Conservation (phyloP, 2,797 vertebrate species). For the Spinus olivaceus region DNA sequence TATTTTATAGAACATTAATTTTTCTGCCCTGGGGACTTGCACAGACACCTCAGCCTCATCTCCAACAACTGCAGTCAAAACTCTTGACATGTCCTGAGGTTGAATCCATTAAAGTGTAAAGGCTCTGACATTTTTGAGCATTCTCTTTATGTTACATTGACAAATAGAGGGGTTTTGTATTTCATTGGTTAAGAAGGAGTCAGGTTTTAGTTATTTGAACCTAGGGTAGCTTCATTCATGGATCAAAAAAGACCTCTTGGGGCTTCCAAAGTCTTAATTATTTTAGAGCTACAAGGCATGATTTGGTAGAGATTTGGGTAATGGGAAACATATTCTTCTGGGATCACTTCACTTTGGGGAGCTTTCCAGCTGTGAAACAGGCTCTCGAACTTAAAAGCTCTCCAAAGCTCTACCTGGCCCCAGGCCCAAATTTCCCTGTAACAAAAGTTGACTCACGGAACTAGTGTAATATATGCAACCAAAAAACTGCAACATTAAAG, state of each 20-base stretch:
- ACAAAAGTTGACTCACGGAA: conserved; percentile 51
- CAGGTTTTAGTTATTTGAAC: conserved; percentile 71
- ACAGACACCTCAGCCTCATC: conserved; percentile 27
- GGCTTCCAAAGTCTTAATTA: conserved; percentile 77
- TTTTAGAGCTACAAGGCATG: conserved; percentile 76
- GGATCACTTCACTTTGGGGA: conserved; percentile 66
- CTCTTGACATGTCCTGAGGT: conserved; percentile 26
- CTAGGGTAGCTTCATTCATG: conserved; percentile 73
- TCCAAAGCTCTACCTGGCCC: conserved; percentile 64
- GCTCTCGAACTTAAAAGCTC: conserved; percentile 64
- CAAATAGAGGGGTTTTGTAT: conserved; percentile 70
- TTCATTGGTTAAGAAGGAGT: conserved; percentile 58
- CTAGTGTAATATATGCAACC: conserved; percentile 38
- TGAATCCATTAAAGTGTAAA: conserved; percentile 59
- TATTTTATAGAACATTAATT: conserved; percentile 8
- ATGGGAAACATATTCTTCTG: conserved; percentile 75
- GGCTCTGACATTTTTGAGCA: conserved; percentile 59
- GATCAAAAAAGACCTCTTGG: conserved; percentile 74
- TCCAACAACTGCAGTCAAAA: conserved; percentile 36
- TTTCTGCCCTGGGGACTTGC: not conserved
- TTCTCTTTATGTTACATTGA: conserved; percentile 63
- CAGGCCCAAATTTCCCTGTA: conserved; percentile 59
- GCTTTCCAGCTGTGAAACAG: conserved; percentile 71
- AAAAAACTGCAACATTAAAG: conserved; percentile 57
- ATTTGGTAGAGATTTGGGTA: conserved; percentile 68